Base-by-base conservation (phyloP, 2,888 invertebrate genomes). In the Pyrochroa serraticornis region DNA sequence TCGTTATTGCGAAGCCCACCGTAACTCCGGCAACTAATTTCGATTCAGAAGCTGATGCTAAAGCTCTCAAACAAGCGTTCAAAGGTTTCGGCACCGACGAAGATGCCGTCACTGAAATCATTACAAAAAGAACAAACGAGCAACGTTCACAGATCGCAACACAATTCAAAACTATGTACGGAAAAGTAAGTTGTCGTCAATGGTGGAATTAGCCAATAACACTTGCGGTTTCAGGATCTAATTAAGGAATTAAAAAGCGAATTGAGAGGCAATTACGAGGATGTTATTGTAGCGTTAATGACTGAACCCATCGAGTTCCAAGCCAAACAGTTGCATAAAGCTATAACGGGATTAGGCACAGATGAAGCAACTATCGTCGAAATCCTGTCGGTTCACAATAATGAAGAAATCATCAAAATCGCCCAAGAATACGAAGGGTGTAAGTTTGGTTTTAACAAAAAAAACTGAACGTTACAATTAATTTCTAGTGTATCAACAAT, bases 221-320 rank as follows among this genome's bases (percentile, higher is more conserved):
- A 3, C 14, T 13, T 7, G 5, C 30, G 35, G 1, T 66, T 64
- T 45, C 71, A 88, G 83, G 91, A 91, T 73, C 81, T 95, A 22
- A 84, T 92, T 43, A 88, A 89, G 35, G 92, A 95, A 71, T 79
- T 95, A 66, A 93, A 93, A 79, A 91, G 93, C 67, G 96, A 97
- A 78, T 85, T 94, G 31, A 88, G 89, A 67, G 95, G 95, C 3
- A 90, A 91, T 71, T 93, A 95, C 74, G 92, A 95, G 72, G 89
- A 91, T 59, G 84, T 91, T 0, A 77, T 94, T 0, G 78, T 94
- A 3, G 92, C 92, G 0, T 79, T 95, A 47, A 89, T 95, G 87
- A 91, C 89, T 32, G 91, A 91, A 0, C 81, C 90, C 36, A 87
- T 88, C 0, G 90, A 93, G 74, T 93, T 85, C 78, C 91, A 94